Evolutionary conservation across 2,888 invertebrate genomes (phyloP).

Genomic region (Troilus luridus): DNA sequence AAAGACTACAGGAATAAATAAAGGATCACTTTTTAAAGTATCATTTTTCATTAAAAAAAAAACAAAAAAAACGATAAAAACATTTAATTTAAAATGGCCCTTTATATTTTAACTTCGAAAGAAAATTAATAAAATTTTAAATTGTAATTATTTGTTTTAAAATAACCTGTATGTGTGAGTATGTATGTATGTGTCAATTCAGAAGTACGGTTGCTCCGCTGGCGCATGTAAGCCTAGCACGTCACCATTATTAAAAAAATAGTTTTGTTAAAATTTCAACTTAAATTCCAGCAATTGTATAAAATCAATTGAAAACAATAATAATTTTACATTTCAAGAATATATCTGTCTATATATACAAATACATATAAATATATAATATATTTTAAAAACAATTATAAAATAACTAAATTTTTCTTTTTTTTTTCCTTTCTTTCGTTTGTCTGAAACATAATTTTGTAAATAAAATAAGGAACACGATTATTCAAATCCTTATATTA

Average conservation of each 20-base stretch:
- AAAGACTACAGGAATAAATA: too few species aligned
- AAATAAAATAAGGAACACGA: conserved; percentile 29
- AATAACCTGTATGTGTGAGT: background rate
- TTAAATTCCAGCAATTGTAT: background rate
- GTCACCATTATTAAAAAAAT: background rate
- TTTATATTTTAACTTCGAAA: background rate
- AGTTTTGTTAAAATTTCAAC: background rate
- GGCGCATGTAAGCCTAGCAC: background rate
- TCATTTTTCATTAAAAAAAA: too few species aligned
- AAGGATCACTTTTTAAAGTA: too few species aligned
- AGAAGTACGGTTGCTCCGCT: background rate
- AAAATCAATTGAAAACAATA: background rate
- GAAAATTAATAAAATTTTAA: background rate
- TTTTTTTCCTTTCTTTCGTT: conserved; percentile 5
- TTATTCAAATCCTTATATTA: conserved; percentile 5
- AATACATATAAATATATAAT: background rate
- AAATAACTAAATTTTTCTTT: background rate
- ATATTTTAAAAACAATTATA: conserved; percentile 25
- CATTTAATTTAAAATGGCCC: too few species aligned
- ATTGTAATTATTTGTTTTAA: background rate
- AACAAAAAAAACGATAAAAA: too few species aligned
- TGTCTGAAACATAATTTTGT: conserved; percentile 3
- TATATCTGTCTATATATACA: background rate
- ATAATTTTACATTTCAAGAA: conserved; percentile 17
- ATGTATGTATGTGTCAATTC: background rate